Evolutionary conservation across 2,888 invertebrate species (phyloP), one percentile per base, ranked within the genome.

Genomic region (Auanema sp.): DNA sequence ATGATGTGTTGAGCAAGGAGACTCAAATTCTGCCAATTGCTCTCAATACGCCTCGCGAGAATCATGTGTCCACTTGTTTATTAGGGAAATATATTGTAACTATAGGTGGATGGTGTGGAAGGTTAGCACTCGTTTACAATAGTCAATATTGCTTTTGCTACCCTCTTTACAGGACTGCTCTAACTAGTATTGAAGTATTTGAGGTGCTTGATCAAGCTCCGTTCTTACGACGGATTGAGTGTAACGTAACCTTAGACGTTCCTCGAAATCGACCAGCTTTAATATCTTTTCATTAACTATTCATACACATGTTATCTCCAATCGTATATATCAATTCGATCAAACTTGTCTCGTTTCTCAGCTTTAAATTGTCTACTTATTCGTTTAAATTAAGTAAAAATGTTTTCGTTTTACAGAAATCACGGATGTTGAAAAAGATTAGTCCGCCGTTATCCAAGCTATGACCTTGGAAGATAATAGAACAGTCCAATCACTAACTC

Each of bases 61-160:
- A 79, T 54, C 78, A 79, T 59, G 66, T 69, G 51, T 60, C 70
- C 0, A 54, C 66, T n/a, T 41, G 67, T n/a, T 51, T 70, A 21
- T 49, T 54, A 18, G 66, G 57, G 43, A 53, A 58, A 16, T 73
- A 58, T 61, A 52, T 80, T 2, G 58, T 75, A 8, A 70, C 79
- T 33, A 68, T 73, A 12, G 80, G 72, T 18, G 80, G 80, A 2
- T 80, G 80, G 80, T 63, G 79, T 79, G 18, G 80, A 79, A 50
- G 59, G 71, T 49, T 43, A 41, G n/a, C 14, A 12, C 16, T 58
- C 62, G 12, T 23, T 41, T 18, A 42, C 25, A 54, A n/a, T 33
- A 24, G 25, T 54, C 23, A 44, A 41, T 21, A 1, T 53, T 53
- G 52, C 33, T 33, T 33, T 8, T 33, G 8, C 8, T 33, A 5